Conservation (phyloP, 1,140 invertebrate genomes). For the Hyles vespertilio region DNA sequence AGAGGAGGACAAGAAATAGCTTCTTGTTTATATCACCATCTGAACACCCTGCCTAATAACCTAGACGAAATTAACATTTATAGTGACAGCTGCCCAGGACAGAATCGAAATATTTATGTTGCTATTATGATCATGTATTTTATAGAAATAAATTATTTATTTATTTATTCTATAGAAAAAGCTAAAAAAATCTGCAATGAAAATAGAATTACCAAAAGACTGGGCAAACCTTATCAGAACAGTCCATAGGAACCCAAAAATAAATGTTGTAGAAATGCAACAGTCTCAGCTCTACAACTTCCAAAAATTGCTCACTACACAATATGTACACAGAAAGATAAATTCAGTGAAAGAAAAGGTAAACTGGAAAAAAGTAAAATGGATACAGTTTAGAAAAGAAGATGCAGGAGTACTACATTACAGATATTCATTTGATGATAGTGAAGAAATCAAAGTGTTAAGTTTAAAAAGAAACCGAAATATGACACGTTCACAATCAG, state of each 20-base stretch:
- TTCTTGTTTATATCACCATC: conserved; percentile 13
- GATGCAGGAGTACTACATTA: conserved; percentile 10
- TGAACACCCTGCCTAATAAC: conserved; percentile 9
- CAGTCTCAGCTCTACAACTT: conserved; percentile 14
- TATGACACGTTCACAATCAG: no score
- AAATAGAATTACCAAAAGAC: no score
- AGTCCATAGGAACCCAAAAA: no score
- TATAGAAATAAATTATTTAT: no score
- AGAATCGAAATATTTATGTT: conserved; percentile 14
- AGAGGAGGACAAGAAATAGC: conserved; percentile 14
- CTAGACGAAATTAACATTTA: conserved; percentile 14
- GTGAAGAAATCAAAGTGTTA: no score
- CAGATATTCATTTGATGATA: conserved; percentile 10
- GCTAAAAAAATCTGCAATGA: conserved; percentile 14
- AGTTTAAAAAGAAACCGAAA: no score
- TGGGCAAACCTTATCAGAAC: no score
- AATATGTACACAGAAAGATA: conserved; percentile 16
- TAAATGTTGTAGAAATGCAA: conserved; percentile 18
- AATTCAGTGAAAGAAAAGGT: conserved; percentile 8
- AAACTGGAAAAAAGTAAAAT: conserved; percentile 10
- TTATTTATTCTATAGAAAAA: conserved; percentile 11
- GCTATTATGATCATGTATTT: conserved; percentile 12
- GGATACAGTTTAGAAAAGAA: conserved; percentile 16
- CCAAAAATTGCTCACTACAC: conserved; percentile 7
- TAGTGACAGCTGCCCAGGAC: conserved; percentile 13